Percentiles rank a stretch among this genome's conserved stretches.
phyloP scores from a whole-genome alignment of 1,140 invertebrate genomes.

The Pseudomyrmex dendroicus region DNA sequence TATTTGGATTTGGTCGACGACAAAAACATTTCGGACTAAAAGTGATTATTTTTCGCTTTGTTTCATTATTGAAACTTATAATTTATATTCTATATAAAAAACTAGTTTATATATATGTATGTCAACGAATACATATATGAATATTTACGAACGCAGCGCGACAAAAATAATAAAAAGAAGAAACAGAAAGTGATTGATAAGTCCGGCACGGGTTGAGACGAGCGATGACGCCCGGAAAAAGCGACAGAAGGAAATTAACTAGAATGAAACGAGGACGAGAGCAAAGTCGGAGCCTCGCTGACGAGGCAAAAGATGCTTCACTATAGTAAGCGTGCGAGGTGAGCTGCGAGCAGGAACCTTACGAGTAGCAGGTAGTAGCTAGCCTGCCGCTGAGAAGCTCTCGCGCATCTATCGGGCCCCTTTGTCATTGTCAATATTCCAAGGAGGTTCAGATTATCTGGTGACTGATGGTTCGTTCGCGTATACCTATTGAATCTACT shows the following conservation, averaged over 20 bases:
- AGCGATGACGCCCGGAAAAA: conserved; percentile 68
- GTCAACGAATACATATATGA: neutral
- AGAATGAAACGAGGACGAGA: conserved; percentile 60
- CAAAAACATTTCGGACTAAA: neutral
- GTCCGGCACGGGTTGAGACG: conserved; percentile 28
- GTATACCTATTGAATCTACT: conserved; percentile 70
- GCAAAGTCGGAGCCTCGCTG: conserved; percentile 30
- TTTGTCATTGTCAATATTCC: conserved; percentile 79
- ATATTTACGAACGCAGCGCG: neutral
- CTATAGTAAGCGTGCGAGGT: conserved; percentile 11
- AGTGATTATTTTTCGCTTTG: neutral
- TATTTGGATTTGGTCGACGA: neutral
- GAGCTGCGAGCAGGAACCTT: conserved; percentile 47
- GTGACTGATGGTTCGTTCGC: conserved; percentile 77
- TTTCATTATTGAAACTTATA: conserved; percentile 1
- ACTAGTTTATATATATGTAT: neutral
- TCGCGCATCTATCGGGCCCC: conserved; percentile 65
- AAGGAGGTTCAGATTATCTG: conserved; percentile 75
- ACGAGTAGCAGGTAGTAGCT: conserved; percentile 71
- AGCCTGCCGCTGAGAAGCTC: conserved; percentile 38
- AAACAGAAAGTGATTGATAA: conserved; percentile 67
- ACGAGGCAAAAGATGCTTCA: conserved; percentile 46
- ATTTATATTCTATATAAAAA: neutral
- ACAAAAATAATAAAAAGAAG: conserved; percentile 4
- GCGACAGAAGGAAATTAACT: conserved; percentile 66